Evolutionary conservation across 1,140 invertebrate species (phyloP), one percentile per base, ranked within the genome.

Genomic region (Rhizoglyphus robini): DNA sequence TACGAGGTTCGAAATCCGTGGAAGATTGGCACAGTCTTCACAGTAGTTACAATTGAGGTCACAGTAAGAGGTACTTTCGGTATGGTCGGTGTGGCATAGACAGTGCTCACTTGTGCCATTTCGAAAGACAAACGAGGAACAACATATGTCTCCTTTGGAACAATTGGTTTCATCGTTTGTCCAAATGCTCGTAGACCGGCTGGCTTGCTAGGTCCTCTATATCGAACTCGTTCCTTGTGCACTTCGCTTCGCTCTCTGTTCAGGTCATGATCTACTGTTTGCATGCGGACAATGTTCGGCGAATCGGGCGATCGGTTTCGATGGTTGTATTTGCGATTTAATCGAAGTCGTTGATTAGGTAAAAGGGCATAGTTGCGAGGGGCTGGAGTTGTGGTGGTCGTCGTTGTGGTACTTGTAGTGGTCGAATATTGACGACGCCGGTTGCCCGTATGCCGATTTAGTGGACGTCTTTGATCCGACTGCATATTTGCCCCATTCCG

Each of bases 1-100:
- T 69, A 71, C 5, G 71, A 72, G 13, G 72, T 72, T 58, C 65
- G 57, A 61, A 72, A 72, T 13, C 72, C 72, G 51, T 72, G 72
- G 46, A 70, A 70, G 15, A 72, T 72, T 20, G 72, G 71, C 4
- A 72, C 34, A 3, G 71, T 72, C 67, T 72, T 72, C 8, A 72
- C 66, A 4, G 70, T 72, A 27, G 71, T 69, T n/a, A 72, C 69
- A 64, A 72, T 66, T 23, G 70, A 70, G 27, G 71, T 72, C 18
- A 72, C 61, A 11, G 72, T 72, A 11, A 72, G 30, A 11, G 69
- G 63, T 48, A 70, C 58, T 60, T 72, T 72, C 23, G 46, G 60
- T 34, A 68, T 38, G 11, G 69, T 71, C 34, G 67, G 62, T 0
- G 69, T 70, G 30, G 67, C 15, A 27, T 48, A 31, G 1, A 51